Base-by-base conservation (phyloP, 2,888 invertebrate genomes). In the Nudaria mundana region DNA sequence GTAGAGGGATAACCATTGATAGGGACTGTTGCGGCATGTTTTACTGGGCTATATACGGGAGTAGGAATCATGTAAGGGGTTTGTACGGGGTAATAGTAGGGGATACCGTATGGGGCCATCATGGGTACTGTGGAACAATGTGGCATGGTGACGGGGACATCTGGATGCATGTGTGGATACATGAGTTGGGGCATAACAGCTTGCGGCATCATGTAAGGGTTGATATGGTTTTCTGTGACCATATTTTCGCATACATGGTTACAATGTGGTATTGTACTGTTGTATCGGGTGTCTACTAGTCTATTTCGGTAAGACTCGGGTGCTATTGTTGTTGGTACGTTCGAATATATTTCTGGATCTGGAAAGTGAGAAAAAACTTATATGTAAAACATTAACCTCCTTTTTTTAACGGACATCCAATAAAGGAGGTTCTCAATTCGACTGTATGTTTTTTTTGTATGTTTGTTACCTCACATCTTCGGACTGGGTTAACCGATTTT, bases 61-160 rank as follows among this genome's bases (percentile, higher is more conserved):
- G 85, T 80, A 0, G 86, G 89, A 24, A 89, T 72, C 81, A 89
- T 81, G 47, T 89, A 89, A 0, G 88, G 89, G 1, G 81, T 63
- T 44, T 85, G 83, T 5, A 89, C 76, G 0, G 88, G 88, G 55
- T 82, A 85, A 64, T 84, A 89, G 49, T 81, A 88, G 0, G 87
- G 86, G 7, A 87, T 74, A 2, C 75, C 77, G 54, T 85, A 87
- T 0, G 84, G 80, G 0, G 75, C 61, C 76, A 85, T 76, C 64
- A 86, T 62, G 1, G 82, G 72, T 2, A 80, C 66, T 1, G 74
- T 63, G 33, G 67, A 66, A 44, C 74, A 76, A 12, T 71, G 71
- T 0, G 71, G 60, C 7, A 74, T 55, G 1, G 76, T 51, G 3
- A 63, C 63, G 1, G 76, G 67, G 11, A 76, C 63, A 20, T 76